A percentile compares a stretch with the other conserved stretches of the same genome.
These are phyloP conservation scores for Apodemus sylvaticus DNA, from an alignment of 2,113 vertebrate genomes.

Conservation along the genomic window DNA sequence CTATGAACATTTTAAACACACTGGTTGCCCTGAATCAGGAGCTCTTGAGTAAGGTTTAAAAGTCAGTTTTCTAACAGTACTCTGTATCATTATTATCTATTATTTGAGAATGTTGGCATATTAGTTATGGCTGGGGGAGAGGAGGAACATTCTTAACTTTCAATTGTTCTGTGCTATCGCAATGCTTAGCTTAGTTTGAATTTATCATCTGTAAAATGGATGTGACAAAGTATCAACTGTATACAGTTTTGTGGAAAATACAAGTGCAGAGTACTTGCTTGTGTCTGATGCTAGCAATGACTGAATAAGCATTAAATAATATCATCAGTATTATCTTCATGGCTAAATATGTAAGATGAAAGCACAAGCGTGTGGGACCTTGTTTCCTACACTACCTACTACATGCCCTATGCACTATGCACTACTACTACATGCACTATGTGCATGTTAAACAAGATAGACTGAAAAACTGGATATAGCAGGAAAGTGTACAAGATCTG, in stretches of 20 bases:
- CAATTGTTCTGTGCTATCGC: not conserved
- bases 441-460: not conserved
- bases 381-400: not conserved
- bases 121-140: not conserved
- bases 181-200: not conserved
- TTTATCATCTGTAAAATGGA: not conserved
- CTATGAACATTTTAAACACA: not conserved
- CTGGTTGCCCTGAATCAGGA: not conserved
- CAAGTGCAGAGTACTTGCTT: not conserved
- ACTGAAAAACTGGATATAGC: not conserved
- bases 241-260: not conserved
- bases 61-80: not conserved
- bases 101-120: not conserved
- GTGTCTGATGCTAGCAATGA: not conserved
- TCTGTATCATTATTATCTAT: not conserved
- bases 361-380: not conserved
- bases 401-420: no score
- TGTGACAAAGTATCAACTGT: not conserved
- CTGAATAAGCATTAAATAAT: not conserved
- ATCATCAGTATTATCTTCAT: not conserved
- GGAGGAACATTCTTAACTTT: not conserved
- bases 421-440: no score
- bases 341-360: not conserved
- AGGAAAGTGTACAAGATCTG: not conserved
- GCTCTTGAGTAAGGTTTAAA: not conserved